These are phyloP conservation scores for Salpingus planirostris DNA, from an alignment of 2,888 invertebrate genomes.

Conservation along the genomic window DNA sequence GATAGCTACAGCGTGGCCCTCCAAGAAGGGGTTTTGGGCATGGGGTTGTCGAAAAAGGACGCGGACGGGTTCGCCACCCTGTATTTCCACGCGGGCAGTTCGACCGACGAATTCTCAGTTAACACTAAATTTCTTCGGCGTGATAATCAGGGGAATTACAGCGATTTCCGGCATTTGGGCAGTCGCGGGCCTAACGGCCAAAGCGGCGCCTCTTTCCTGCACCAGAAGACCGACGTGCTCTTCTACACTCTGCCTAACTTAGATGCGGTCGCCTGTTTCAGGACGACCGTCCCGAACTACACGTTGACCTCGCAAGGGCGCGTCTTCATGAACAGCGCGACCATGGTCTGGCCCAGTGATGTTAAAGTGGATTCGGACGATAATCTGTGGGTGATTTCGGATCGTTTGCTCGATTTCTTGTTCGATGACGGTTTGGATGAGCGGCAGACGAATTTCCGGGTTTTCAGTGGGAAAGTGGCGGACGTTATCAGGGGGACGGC, in stretches of 20 bases:
- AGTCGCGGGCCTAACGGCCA: slow-evolving; percentile 63
- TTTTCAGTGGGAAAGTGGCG: slow-evolving; percentile 57
- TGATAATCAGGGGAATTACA: slow-evolving; percentile 44
- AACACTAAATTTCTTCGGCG: slow-evolving; percentile 59
- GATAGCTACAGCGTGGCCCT: slow-evolving; percentile 71
- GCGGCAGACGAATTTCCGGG: slow-evolving; percentile 60
- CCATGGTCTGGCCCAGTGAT: slow-evolving; percentile 70
- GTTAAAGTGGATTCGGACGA: slow-evolving; percentile 65
- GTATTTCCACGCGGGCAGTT: slow-evolving; percentile 73
- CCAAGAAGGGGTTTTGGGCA: slow-evolving; percentile 71
- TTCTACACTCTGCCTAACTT: slow-evolving; percentile 68
- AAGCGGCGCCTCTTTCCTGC: slow-evolving; percentile 63
- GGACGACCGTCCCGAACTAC: slow-evolving; percentile 58
- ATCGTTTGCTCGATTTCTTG: slow-evolving; percentile 63
- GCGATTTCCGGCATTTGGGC: slow-evolving; percentile 59
- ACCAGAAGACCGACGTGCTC: slow-evolving; percentile 60
- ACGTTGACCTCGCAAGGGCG: slow-evolving; percentile 62
- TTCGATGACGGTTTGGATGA: slow-evolving; percentile 50
- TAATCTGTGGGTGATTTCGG: slow-evolving; percentile 66
- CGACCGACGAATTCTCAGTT: slow-evolving; percentile 67
- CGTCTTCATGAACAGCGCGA: slow-evolving; percentile 59
- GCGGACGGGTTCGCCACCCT: slow-evolving; percentile 59
- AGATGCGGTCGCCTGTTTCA: slow-evolving; percentile 73
- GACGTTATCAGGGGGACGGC: slow-evolving; percentile 65
- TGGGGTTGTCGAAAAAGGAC: slow-evolving; percentile 58